Conservation (phyloP, 2,797 vertebrate genomes). For the Hoplostethus atlanticus region DNA sequence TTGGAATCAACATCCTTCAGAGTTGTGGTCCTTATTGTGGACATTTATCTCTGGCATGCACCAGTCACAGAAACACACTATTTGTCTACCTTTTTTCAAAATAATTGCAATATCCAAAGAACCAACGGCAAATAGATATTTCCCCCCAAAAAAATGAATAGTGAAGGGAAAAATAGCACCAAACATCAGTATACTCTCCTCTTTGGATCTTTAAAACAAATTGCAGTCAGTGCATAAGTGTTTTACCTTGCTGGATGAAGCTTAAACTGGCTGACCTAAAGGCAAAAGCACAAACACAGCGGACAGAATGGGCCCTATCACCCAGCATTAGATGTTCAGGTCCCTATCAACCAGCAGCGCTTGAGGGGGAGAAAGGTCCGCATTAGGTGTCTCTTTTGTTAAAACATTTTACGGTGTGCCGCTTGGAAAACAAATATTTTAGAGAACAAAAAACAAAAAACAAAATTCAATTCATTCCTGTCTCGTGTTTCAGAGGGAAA, state of each 20-base stretch:
- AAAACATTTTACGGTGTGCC: not conserved
- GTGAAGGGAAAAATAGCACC: not conserved
- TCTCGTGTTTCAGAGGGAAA: not conserved
- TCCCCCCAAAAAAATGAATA: not conserved
- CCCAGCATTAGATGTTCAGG: constrained; percentile 39
- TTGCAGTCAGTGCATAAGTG: constrained; percentile 13
- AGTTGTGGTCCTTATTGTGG: not conserved
- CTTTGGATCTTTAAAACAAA: constrained; percentile 38
- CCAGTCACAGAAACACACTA: not conserved
- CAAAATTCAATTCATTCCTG: too few relatives aligned
- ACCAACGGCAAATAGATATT: not conserved
- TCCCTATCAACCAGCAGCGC: constrained; percentile 33
- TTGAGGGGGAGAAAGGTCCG: constrained; percentile 27
- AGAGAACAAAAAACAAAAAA: not conserved
- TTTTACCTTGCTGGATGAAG: constrained; percentile 34
- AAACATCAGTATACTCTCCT: not conserved
- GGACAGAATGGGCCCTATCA: constrained; percentile 49
- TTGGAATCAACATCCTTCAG: not conserved
- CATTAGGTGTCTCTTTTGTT: constrained; percentile 12
- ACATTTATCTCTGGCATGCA: constrained; percentile 4
- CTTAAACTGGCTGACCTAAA: constrained; percentile 43
- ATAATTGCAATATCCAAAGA: not conserved
- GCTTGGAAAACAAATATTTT: constrained; percentile 14
- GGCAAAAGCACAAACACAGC: constrained; percentile 43
- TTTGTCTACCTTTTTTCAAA: not conserved